phyloP scores from a whole-genome alignment of 2,888 invertebrate genomes.

The Tipula unca region DNA sequence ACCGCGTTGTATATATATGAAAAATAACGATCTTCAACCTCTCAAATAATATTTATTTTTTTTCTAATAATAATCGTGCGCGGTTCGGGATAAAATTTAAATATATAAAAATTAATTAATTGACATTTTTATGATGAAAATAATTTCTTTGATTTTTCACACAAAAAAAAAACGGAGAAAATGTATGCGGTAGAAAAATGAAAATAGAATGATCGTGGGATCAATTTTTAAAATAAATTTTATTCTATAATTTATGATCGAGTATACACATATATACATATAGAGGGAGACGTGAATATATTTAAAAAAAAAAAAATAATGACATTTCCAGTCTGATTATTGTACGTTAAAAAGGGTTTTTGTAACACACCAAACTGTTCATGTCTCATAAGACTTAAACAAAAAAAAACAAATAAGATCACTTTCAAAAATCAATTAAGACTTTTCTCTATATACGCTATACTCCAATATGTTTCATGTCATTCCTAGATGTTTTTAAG shows the following conservation, averaged over 20 bases:
- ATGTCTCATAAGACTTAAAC: background rate
- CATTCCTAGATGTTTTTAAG: background rate
- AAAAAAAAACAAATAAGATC: background rate
- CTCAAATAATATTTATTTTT: background rate
- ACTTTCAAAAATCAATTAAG: conserved; percentile 14
- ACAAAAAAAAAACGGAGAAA: background rate
- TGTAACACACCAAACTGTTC: background rate
- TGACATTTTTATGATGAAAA: conserved; percentile 8
- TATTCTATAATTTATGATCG: background rate
- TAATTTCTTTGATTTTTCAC: conserved; percentile 14
- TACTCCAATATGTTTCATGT: conserved; percentile 3
- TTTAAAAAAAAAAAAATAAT: background rate
- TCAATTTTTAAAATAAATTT: background rate
- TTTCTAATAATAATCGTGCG: background rate
- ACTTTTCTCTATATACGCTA: background rate
- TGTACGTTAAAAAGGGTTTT: background rate
- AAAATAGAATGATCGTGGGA: conserved; percentile 8
- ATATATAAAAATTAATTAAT: background rate
- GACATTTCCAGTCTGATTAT: background rate
- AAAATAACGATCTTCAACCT: background rate
- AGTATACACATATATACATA: too few relatives aligned
- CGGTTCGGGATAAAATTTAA: background rate
- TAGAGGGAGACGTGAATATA: background rate
- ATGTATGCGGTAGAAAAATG: background rate
- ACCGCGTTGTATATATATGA: background rate